Percentiles rank a stretch among this genome's conserved stretches.
Evolutionary conservation across 1,140 invertebrate species (phyloP).

Genomic region (Nymphalis io): DNA sequence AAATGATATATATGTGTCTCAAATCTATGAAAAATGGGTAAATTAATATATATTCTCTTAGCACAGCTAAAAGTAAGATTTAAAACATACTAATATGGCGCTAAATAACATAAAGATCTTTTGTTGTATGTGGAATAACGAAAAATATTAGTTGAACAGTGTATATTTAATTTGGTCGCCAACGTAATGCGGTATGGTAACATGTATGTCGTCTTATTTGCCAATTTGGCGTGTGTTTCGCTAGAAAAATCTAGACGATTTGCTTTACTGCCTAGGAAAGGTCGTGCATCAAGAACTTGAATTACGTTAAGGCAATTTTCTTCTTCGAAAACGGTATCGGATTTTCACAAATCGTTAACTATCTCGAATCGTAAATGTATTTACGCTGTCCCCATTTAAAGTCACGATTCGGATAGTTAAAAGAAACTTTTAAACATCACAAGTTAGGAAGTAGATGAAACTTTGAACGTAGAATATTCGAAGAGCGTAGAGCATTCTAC

Average conservation of each 20-base stretch:
- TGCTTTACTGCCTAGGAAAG: constrained; percentile 36
- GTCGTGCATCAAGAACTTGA: constrained; percentile 42
- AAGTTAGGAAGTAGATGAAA: not conserved
- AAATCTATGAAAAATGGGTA: no score
- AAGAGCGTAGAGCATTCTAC: not conserved
- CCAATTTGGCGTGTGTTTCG: constrained; percentile 46
- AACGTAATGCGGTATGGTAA: constrained; percentile 31
- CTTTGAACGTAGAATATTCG: not conserved
- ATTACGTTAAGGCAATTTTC: constrained; percentile 48
- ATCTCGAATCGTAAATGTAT: constrained; percentile 11
- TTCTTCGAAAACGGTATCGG: constrained; percentile 25
- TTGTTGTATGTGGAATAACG: no score
- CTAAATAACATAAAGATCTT: no score
- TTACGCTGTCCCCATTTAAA: constrained; percentile 7
- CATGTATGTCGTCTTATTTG: constrained; percentile 27
- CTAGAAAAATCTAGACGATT: constrained; percentile 56
- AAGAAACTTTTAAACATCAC: not conserved
- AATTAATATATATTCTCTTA: no score
- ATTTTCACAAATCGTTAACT: constrained; percentile 42
- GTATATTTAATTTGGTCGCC: constrained; percentile 16
- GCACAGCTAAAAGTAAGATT: no score
- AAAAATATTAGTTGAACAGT: no score
- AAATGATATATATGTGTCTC: no score
- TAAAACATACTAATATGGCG: no score
- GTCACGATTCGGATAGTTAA: not conserved